Conservation (phyloP, 2,113 vertebrate species). For the Hemiprocne comata region DNA sequence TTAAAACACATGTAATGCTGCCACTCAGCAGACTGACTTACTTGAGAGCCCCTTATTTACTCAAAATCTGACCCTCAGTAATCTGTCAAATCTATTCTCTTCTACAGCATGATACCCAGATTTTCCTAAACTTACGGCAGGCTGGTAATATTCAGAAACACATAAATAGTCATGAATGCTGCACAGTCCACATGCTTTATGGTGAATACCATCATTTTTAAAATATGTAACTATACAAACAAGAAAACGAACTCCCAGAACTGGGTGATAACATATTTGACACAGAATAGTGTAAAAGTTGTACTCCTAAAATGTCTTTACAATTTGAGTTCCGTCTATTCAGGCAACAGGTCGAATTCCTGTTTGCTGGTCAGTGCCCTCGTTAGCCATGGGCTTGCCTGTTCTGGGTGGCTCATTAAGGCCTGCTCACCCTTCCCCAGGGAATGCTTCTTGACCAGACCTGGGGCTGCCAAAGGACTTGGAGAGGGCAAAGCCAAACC, state of each 20-base stretch:
- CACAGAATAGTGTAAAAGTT: not conserved
- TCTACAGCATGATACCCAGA: not conserved
- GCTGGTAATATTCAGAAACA: not conserved
- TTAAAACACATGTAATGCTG: not conserved
- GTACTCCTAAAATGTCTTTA: not conserved
- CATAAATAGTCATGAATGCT: not conserved
- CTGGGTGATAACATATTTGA: not conserved
- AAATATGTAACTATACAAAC: not conserved
- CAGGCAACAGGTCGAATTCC: not conserved
- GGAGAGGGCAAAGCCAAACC: accelerated
- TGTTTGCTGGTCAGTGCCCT: not conserved
- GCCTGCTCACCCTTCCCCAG: accelerated
- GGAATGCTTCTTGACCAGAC: not conserved
- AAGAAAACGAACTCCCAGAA: not conserved
- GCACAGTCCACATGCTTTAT: not conserved
- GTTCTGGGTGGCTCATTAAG: accelerated
- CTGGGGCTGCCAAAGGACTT: not conserved
- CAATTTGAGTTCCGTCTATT: not conserved
- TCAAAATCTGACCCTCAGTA: not conserved
- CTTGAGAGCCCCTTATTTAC: not conserved
- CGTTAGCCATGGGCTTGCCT: accelerated
- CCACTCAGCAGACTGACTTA: not conserved
- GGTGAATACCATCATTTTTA: not conserved
- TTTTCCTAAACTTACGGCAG: not conserved
- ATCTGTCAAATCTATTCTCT: not conserved